Evolutionary conservation across 53 echinoderm and acorn worm genomes (phyloP).

Genomic region (Henricia sp.): DNA sequence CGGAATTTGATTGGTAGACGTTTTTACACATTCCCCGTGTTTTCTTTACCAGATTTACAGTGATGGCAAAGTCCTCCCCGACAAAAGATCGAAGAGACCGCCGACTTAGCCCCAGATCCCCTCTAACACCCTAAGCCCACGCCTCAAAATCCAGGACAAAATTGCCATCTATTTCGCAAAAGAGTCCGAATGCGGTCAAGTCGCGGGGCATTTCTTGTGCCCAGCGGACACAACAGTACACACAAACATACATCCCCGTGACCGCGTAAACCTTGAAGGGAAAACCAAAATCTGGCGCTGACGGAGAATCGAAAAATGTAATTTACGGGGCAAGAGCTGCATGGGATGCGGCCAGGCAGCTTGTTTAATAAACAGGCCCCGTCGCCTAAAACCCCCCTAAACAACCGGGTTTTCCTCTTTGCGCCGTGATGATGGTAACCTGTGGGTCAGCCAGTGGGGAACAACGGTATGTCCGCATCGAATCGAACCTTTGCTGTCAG

Average conservation of each 20-base stretch:
- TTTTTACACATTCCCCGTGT: too few relatives aligned
- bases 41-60: not conserved
- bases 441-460: slow-evolving; percentile 33
- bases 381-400: slow-evolving; percentile 2
- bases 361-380: slow-evolving; percentile 60
- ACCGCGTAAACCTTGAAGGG: slow-evolving; percentile 63
- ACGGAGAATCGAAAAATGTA: slow-evolving; percentile 37
- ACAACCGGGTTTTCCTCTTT: slow-evolving; percentile 28
- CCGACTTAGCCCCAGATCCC: slow-evolving; percentile 13
- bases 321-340: slow-evolving; percentile 34
- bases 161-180: slow-evolving; percentile 50
- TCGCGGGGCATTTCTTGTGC: not conserved
- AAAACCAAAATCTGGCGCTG: slow-evolving; percentile 14
- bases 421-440: slow-evolving; percentile 35
- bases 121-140: slow-evolving; percentile 38
- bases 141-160: slow-evolving; percentile 46
- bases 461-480: too few relatives aligned
- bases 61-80: not conserved
- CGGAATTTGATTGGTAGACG: too few relatives aligned
- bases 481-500: too few relatives aligned
- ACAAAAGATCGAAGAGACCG: slow-evolving; percentile 35
- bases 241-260: slow-evolving; percentile 17
- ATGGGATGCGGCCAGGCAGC: slow-evolving; percentile 20
- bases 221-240: not conserved
- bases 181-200: slow-evolving; percentile 28